Conservation (phyloP, 2,888 invertebrate species). For the Odontocolon sp. region DNA sequence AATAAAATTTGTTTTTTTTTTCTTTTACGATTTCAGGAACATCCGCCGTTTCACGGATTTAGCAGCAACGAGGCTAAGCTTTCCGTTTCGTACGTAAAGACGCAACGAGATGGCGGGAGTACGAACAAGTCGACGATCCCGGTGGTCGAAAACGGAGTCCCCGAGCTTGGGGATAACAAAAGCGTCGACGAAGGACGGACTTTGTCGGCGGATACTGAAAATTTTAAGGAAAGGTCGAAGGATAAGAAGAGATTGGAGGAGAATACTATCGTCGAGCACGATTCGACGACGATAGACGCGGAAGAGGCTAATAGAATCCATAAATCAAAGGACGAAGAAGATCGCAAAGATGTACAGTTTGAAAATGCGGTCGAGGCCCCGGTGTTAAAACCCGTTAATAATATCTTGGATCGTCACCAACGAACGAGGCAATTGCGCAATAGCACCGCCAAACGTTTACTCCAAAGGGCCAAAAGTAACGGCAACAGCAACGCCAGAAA, state of each 20-base stretch:
- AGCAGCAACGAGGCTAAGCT: conserved; percentile 77
- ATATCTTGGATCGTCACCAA: conserved; percentile 77
- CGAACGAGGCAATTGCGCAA: conserved; percentile 76
- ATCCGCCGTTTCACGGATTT: conserved; percentile 79
- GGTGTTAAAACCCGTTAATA: conserved; percentile 76
- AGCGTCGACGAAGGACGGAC: conserved; percentile 8
- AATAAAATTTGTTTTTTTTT: neutral
- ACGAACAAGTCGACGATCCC: no score
- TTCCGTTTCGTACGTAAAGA: conserved; percentile 74
- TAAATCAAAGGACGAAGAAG: no score
- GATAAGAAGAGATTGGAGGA: conserved; percentile 38
- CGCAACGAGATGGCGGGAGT: conserved; percentile 70
- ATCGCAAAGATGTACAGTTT: conserved; percentile 69
- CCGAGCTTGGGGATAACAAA: conserved; percentile 15
- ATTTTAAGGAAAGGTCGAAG: conserved; percentile 23
- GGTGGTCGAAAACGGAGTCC: no score
- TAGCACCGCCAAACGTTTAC: conserved; percentile 76
- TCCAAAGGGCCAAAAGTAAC: conserved; percentile 77
- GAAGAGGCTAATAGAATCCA: conserved; percentile 58
- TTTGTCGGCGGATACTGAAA: conserved; percentile 22
- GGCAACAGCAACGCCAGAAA: conserved; percentile 64
- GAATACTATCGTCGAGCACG: conserved; percentile 24
- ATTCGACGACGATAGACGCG: conserved; percentile 44
- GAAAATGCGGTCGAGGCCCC: conserved; percentile 71
- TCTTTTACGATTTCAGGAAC: conserved; percentile 73